Conservation (phyloP, 2,113 vertebrate genomes). For the Motacilla tschutschensis region DNA sequence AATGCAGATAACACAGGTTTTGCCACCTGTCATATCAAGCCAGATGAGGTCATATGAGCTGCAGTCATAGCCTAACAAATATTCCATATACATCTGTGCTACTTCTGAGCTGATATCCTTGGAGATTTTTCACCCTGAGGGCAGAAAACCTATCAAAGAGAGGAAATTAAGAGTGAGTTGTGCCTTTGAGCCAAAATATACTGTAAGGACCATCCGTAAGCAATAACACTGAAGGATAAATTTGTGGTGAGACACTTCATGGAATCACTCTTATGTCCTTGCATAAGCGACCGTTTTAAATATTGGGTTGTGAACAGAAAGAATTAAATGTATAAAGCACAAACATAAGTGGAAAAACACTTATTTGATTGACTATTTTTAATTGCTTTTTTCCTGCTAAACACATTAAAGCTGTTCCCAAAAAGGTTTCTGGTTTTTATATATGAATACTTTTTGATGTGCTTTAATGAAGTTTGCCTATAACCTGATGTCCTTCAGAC, state of each 20-base stretch:
- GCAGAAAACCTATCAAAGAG: constrained; percentile 2
- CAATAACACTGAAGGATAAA: not conserved
- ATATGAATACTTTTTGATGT: not conserved
- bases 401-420: not conserved
- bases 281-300: not conserved
- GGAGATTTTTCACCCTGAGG: not conserved
- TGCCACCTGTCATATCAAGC: not conserved
- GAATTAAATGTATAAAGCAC: constrained; percentile 1
- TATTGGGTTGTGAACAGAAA: not conserved
- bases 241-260: not conserved
- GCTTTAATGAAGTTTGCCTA: not conserved
- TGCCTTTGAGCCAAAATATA: not conserved
- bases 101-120: not conserved
- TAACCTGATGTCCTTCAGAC: not conserved
- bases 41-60: not conserved
- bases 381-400: not conserved
- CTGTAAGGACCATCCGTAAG: not conserved
- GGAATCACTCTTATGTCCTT: too few relatives aligned
- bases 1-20: not conserved
- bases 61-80: not conserved
- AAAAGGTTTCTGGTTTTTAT: not conserved
- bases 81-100: not conserved
- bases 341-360: not conserved
- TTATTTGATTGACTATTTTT: not conserved
- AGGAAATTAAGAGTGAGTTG: constrained; percentile 9